Evolutionary conservation across 2,113 vertebrate species (phyloP), one percentile per base, ranked within the genome.

Genomic region (Stomatorhinus ivindoensis): DNA sequence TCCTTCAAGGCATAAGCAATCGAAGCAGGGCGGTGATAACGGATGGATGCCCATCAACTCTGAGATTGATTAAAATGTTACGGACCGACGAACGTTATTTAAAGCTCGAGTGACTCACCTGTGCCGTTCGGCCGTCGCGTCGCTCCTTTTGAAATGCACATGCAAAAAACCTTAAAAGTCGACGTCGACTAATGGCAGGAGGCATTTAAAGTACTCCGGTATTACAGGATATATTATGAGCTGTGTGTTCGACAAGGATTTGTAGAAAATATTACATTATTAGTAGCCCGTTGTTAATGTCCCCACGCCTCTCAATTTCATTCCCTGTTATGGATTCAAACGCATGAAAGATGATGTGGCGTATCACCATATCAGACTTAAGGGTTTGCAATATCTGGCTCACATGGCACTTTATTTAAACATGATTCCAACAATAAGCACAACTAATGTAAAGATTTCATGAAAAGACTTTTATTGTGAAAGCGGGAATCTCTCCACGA

Each of bases 1-100:
- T 90, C 44, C 47, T 2, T 15, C 87, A 4, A 94, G 94, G 84
- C 93, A 80, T 58, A 15, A 94, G 88, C 10, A 95, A 90, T 95
- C 92, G 90, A 95, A 3, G 0, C 48, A 7, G 90, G 91, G 89
- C 87, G 27, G n/a, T 11, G 21, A 58, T 58, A 7, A 48, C 0
- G 58, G 4, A 13, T n/a, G 35, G 31, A 35, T 19, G 48, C 80
- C 80, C 73, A 55, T 82, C 13, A 8, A 17, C 47, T 89, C 88
- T 31, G 69, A 53, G 88, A 89, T 89, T 42, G 88, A 89, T 89
- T 89, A 89, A 51, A 39, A 15, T 42, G 48, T 35, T 73, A 69
- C 5, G 50, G 69, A 88, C 46, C 27, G 3, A 51, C 35, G 46
- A 86, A 48, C 44, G 47, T 19, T 86, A 15, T 35, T 50, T 86